phyloP scores from a whole-genome alignment of 1,140 invertebrate species.

The Trinorchestia longiramus region DNA sequence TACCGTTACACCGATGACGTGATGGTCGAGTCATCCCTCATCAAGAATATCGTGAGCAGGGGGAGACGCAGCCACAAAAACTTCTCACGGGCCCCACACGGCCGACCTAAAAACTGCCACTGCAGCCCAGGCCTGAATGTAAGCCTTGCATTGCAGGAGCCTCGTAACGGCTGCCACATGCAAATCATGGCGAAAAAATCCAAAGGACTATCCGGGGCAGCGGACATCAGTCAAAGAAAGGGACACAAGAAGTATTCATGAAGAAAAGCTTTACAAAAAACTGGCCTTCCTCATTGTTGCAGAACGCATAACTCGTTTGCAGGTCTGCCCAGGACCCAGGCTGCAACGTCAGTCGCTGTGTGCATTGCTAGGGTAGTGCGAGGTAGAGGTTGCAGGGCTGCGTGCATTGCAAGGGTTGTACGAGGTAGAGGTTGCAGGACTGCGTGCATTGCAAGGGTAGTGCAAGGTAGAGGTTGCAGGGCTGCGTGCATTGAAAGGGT shows the following conservation, averaged over 20 bases:
- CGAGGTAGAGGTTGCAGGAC: too few species aligned
- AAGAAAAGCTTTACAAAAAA: conserved; percentile 42
- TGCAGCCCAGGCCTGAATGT: neutral
- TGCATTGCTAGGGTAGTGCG: neutral
- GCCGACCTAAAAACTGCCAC: neutral
- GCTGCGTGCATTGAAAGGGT: too few species aligned
- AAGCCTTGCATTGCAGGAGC: neutral
- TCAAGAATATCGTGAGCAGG: too few species aligned
- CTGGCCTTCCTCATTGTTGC: conserved; percentile 30
- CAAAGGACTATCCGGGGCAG: neutral
- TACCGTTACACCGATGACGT: too few species aligned
- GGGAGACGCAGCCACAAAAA: neutral
- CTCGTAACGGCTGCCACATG: neutral
- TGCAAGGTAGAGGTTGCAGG: too few species aligned
- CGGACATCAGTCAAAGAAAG: conserved; percentile 51
- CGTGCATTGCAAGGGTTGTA: neutral
- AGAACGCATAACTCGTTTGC: conserved; percentile 37
- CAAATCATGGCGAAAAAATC: neutral
- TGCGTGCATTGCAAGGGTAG: too few species aligned
- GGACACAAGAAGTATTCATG: conserved; percentile 29
- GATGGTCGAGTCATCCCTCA: neutral
- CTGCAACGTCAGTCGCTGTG: neutral
- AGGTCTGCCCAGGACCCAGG: neutral
- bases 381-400: neutral
- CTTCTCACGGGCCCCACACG: neutral